phyloP scores from a whole-genome alignment of 64 coral and sea anemone genomes.

The Hydrozoanthus tunicans region DNA sequence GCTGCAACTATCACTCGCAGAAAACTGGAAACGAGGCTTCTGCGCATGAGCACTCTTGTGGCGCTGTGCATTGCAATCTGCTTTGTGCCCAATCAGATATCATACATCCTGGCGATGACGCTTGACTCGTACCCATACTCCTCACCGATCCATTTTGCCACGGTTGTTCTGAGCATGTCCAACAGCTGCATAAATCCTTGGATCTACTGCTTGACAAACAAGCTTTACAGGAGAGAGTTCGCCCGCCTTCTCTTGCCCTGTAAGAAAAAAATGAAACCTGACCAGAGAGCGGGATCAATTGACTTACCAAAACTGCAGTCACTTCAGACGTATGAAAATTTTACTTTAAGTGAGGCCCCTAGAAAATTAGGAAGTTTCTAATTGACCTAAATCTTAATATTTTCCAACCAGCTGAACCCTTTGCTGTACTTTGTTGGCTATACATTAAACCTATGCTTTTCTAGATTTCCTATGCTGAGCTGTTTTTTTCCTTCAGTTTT shows the following conservation, averaged over 20 bases:
- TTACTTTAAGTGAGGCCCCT: too few relatives aligned
- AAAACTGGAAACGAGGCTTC: not conserved
- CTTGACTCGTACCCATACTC: not conserved
- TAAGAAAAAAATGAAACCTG: not conserved
- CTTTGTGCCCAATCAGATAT: not conserved
- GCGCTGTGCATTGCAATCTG: not conserved
- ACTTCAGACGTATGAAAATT: too few relatives aligned
- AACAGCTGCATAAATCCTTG: not conserved
- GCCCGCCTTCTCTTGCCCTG: not conserved
- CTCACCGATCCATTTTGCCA: not conserved
- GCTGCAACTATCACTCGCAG: not conserved
- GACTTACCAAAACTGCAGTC: not conserved
- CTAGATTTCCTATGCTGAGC: too few relatives aligned
- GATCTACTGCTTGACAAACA: too few relatives aligned
- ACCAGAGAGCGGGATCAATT: not conserved
- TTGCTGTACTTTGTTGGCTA: too few relatives aligned
- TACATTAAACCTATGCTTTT: too few relatives aligned
- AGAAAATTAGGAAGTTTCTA: too few relatives aligned
- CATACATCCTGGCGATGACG: not conserved
- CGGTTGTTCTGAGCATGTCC: not conserved
- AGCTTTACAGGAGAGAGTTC: slow-evolving; percentile 4
- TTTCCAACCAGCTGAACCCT: too few relatives aligned
- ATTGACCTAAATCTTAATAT: too few relatives aligned
- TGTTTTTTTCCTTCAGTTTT: too few relatives aligned
- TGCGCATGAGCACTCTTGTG: not conserved